phyloP scores from a whole-genome alignment of 2,113 vertebrate species.

The Emydura subglobosa region DNA sequence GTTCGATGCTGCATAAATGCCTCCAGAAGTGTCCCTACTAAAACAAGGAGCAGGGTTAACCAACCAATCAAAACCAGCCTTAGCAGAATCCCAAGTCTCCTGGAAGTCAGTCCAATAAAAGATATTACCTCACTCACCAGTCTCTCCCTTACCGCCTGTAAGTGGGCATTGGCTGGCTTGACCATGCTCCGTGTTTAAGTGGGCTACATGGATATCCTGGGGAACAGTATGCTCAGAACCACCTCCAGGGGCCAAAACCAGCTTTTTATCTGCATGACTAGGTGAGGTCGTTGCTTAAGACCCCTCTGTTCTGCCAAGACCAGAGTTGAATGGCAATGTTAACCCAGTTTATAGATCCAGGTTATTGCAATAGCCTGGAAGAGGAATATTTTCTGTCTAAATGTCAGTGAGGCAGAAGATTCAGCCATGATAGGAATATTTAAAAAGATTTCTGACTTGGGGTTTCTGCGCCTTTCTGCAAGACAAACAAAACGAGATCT shows the following conservation, averaged over 20 bases:
- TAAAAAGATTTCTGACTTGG: background rate
- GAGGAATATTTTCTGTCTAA: background rate
- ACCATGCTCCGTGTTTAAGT: background rate
- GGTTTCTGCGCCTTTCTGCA: background rate
- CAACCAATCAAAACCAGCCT: background rate
- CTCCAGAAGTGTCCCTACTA: fast-evolving
- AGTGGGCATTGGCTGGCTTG: background rate
- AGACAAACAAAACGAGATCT: background rate
- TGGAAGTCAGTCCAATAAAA: background rate
- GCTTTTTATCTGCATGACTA: background rate
- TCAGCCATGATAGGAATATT: background rate
- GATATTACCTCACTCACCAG: background rate
- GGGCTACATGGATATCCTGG: fast-evolving
- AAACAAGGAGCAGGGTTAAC: background rate
- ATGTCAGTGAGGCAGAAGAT: background rate
- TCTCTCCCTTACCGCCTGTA: background rate
- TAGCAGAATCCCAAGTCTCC: background rate
- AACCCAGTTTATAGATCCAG: background rate
- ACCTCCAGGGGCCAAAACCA: background rate
- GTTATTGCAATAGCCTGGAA: background rate
- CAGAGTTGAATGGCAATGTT: background rate
- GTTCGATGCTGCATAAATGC: background rate
- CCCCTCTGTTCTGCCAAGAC: background rate
- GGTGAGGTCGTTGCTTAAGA: background rate
- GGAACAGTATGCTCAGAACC: fast-evolving